These are phyloP conservation scores for Acrossocheilus wenchowensis DNA, from an alignment of 2,797 vertebrate genomes.

Conservation along the genomic window DNA sequence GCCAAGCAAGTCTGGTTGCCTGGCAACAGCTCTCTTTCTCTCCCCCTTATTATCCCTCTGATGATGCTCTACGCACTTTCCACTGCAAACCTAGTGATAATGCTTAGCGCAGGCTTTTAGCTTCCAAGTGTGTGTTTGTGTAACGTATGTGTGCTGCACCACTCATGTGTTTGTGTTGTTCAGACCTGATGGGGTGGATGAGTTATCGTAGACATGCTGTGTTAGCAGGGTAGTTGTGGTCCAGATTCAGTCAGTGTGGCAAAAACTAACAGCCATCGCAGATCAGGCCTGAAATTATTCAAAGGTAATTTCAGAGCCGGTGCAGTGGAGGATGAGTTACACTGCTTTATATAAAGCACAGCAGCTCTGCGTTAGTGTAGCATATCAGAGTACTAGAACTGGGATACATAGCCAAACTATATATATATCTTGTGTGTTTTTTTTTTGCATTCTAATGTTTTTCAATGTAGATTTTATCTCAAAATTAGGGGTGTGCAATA, in stretches of 20 bases:
- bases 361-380: neutral
- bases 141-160: conserved; percentile 19
- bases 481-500: neutral
- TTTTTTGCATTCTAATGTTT: neutral
- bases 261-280: conserved; percentile 37
- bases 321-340: conserved; percentile 33
- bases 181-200: conserved; percentile 16
- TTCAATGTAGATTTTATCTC: neutral
- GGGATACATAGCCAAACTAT: neutral
- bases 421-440: no score
- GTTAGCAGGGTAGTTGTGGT: conserved; percentile 28
- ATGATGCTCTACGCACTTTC: conserved; percentile 37
- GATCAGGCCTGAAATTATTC: conserved; percentile 76
- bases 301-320: conserved; percentile 70
- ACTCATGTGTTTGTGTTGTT: conserved; percentile 25
- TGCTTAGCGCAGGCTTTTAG: conserved; percentile 49
- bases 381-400: neutral
- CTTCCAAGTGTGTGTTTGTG: conserved; percentile 34
- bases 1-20: conserved; percentile 71
- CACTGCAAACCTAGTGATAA: conserved; percentile 48
- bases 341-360: conserved; percentile 25
- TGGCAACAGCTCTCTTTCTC: conserved; percentile 70
- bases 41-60: conserved; percentile 46
- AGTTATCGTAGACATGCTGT: conserved; percentile 40
- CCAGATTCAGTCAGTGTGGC: conserved; percentile 33